phyloP scores from a whole-genome alignment of 1,140 invertebrate species.

The Pogonomyrmex barbatus region DNA sequence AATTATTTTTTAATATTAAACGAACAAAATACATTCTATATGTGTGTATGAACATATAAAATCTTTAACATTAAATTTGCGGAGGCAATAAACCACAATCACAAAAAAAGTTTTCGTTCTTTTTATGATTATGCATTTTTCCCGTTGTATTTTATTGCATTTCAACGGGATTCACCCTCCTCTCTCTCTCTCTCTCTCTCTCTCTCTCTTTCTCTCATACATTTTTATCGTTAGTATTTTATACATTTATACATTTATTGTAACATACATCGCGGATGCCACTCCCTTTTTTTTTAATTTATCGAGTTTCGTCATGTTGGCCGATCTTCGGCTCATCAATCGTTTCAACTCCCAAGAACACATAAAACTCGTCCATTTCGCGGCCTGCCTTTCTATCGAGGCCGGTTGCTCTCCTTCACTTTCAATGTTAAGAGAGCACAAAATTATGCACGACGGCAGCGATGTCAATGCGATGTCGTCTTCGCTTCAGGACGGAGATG shows the following conservation, averaged over 20 bases:
- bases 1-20: background rate
- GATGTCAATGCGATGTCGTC: constrained; percentile 8
- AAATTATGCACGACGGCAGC: constrained; percentile 41
- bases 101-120: background rate
- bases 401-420: constrained; percentile 16
- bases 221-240: constrained; percentile 32
- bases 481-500: constrained; percentile 16
- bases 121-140: background rate
- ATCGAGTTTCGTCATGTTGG: background rate
- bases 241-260: constrained; percentile 1
- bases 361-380: constrained; percentile 21
- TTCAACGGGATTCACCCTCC: background rate
- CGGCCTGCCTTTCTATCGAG: background rate
- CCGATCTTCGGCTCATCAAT: background rate
- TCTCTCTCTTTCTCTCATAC: background rate
- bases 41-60: background rate
- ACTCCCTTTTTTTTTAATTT: constrained; percentile 35
- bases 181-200: no score
- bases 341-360: background rate
- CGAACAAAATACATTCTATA: background rate
- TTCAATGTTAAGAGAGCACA: constrained; percentile 43
- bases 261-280: background rate
- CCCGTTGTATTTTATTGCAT: background rate
- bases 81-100: background rate
- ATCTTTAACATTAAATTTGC: background rate